Evolutionary conservation across 2,888 invertebrate genomes (phyloP), one percentile per base, ranked within the genome.

Genomic region (Abrostola triplasia): DNA sequence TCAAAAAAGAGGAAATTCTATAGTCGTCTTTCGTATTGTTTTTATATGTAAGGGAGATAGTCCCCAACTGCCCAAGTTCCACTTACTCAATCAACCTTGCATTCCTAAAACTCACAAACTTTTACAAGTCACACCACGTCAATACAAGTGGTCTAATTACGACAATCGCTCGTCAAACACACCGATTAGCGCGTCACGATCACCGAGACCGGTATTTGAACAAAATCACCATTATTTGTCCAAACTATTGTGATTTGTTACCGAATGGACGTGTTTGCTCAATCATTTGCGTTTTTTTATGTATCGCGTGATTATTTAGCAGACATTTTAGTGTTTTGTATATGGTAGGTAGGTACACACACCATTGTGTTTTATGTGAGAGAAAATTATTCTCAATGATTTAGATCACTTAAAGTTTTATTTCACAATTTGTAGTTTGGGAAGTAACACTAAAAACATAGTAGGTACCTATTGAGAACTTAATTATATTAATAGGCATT

Each of bases 101-200:
- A 8, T 47, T 47, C 44, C 44, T 8, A 47, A 44, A 47, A 44
- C 41, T 41, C 11, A 40, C 40, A 5, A 62, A 49, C 37, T 35
- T 56, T 73, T 54, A n/a, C 36, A 8, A 42, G 42, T 49, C 36
- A 73, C 54, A 64, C 52, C 40, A 11, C 49, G 49, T 60, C 65
- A 70, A 61, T 65, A 62, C 36, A 59, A 55, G 47, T 42, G 66
- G 41, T 73, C 53, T 58, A 70, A 73, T 74, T 68, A 71, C 69
- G 64, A 66, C 56, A 77, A 79, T 67, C 63, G 49, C 35, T 79
- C 42, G 62, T 59, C 72, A 81, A 79, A 79, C 62, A 76, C 10
- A 51, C 12, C 64, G 57, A 67, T 83, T 83, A 81, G 78, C 76
- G 57, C 59, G 67, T 76, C 84, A 83, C 84, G 84, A 78, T 60